phyloP scores from a whole-genome alignment of 2,113 vertebrate genomes.

The Chinchilla lanigera region DNA sequence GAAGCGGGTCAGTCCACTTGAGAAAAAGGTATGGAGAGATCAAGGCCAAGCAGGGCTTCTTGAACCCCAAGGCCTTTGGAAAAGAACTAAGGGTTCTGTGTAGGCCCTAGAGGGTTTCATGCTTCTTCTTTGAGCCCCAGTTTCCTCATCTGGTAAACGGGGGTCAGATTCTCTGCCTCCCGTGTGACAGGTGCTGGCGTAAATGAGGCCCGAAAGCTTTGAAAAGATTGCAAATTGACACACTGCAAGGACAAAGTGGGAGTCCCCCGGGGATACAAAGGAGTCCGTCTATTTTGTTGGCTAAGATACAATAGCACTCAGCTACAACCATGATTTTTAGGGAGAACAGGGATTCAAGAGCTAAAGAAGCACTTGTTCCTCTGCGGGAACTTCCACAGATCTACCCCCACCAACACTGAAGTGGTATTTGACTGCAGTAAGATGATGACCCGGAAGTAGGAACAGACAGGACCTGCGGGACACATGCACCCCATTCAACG shows the following conservation, averaged over 20 bases:
- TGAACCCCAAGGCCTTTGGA: background rate
- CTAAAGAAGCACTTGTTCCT: background rate
- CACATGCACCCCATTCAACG: fast-evolving
- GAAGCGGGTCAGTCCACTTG: background rate
- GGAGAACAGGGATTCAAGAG: too few species aligned
- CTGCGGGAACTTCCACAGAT: background rate
- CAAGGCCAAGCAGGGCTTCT: background rate
- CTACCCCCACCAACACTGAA: fast-evolving
- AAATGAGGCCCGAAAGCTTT: background rate
- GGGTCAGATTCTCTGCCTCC: background rate
- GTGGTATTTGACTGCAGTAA: too few species aligned
- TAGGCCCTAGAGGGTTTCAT: background rate
- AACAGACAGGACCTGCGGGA: fast-evolving
- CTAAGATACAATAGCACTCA: background rate
- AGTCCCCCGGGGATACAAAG: too few species aligned
- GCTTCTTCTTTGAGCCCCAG: background rate
- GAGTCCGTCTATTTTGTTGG: background rate
- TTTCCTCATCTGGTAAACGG: background rate
- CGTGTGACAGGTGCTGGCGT: background rate
- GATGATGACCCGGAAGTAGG: fast-evolving
- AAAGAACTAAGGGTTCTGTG: background rate
- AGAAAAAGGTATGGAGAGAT: background rate
- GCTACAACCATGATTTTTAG: background rate
- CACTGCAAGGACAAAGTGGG: background rate
- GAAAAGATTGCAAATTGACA: background rate